Base-by-base conservation (phyloP, 2,888 invertebrate species). In the Steromphala cineraria region DNA sequence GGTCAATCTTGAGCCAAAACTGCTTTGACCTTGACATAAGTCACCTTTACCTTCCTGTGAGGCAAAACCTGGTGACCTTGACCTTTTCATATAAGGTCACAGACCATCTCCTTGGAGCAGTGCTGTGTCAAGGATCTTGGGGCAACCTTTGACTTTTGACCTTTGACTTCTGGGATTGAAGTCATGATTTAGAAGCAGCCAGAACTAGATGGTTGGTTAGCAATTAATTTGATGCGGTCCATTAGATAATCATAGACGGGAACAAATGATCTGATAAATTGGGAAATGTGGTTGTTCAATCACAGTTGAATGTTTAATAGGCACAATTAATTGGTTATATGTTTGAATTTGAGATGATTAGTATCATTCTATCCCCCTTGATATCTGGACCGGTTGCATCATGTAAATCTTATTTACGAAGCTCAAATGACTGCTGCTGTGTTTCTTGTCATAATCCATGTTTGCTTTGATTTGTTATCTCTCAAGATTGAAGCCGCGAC, bases 401-500 rank as follows among this genome's bases (percentile, higher is more conserved):
- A 62, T 24, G 62, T 28, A 62, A 15, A 10, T 10, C 13, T 46
- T 46, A 28, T 17, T 24, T 62, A 62, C 28, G 15, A 28, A 62
- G 62, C 28, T 62, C 62, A 62, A 62, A 62, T 62, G 62, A 62
- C 62, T 62, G 62, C 62, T 62, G 62, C 28, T 62, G 28, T 28
- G 15, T 24, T 28, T 28, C 15, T 24, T 24, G 15, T 28, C 15
- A 17, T 71, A 4, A 21, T 21, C 46, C 31, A 40, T 31, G 21
- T 71, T 36, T 40, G 52, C 24, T 8, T 21, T 21, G 28, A n/a
- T n/a, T n/a, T 82, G 87, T 82, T 90, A 90, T 87, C 89, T 88
- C 31, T 83, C 74, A 52, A 81, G 82, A 53, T 83, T 85, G 81
- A 91, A 91, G 5, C 91, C 91, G 24, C 74, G 80, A 5, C 89